Evolutionary conservation across 2,797 vertebrate genomes (phyloP).

Genomic region (Neosalanx taihuensis): DNA sequence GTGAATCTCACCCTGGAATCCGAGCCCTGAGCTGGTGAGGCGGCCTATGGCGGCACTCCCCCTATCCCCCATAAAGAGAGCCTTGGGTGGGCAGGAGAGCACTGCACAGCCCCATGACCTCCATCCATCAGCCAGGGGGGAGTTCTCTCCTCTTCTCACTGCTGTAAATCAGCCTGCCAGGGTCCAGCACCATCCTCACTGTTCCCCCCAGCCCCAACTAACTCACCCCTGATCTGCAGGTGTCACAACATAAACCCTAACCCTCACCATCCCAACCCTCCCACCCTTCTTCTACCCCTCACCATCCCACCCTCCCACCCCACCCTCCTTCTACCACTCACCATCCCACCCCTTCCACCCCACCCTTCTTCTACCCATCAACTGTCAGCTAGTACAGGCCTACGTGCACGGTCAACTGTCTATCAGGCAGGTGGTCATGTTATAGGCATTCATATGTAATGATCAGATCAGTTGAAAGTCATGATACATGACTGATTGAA

Average conservation of each 20-base stretch:
- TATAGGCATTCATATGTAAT: too few relatives aligned
- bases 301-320: neutral
- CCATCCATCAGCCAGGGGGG: conserved; percentile 74
- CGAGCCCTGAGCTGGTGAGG: conserved; percentile 58
- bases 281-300: neutral
- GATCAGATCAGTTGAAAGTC: too few relatives aligned
- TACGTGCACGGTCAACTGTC: too few relatives aligned
- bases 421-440: neutral
- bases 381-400: conserved; percentile 3
- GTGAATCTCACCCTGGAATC: conserved; percentile 73
- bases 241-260: conserved; percentile 55
- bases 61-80: conserved; percentile 68
- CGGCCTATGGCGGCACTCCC: conserved; percentile 66
- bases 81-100: conserved; percentile 71
- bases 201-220: conserved; percentile 29
- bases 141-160: conserved; percentile 41
- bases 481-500: too few relatives aligned
- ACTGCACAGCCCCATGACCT: conserved; percentile 62
- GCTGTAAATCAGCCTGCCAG: conserved; percentile 62
- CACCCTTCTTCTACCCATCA: conserved; percentile 4
- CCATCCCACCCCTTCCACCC: neutral
- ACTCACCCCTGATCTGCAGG: conserved; percentile 41
- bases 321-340: neutral
- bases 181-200: conserved; percentile 23
- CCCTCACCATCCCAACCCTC: neutral